Evolutionary conservation across 2,797 vertebrate species (phyloP).

Genomic region (Myripristis jacobus): DNA sequence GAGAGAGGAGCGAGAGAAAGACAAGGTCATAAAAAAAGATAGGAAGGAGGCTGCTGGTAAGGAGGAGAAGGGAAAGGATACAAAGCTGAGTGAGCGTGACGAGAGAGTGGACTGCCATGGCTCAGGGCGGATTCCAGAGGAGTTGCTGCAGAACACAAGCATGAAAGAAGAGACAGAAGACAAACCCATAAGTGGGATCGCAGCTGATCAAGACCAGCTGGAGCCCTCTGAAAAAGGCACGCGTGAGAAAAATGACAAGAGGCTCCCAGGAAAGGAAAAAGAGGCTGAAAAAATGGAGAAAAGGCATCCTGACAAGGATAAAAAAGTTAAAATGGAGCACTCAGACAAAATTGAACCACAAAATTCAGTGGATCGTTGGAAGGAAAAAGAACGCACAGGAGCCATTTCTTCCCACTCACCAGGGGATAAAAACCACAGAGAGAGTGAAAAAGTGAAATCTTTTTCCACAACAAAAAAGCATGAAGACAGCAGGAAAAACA

Average conservation of each 20-base stretch:
- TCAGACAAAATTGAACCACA: constrained; percentile 88
- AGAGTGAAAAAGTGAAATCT: constrained; percentile 91
- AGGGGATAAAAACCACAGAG: constrained; percentile 91
- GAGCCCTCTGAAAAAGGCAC: constrained; percentile 89
- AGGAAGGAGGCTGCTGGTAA: constrained; percentile 86
- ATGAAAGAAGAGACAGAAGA: constrained; percentile 89
- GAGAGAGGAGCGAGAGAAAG: constrained; percentile 92
- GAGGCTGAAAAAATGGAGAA: constrained; percentile 92
- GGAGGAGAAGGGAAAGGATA: constrained; percentile 90
- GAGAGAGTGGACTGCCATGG: constrained; percentile 76
- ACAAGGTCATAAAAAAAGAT: constrained; percentile 88
- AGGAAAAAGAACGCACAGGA: constrained; percentile 85
- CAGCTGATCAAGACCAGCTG: constrained; percentile 86
- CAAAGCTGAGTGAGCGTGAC: constrained; percentile 80
- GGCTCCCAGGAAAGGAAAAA: constrained; percentile 88
- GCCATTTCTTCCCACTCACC: constrained; percentile 78
- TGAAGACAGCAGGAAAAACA: constrained; percentile 92
- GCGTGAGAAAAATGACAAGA: constrained; percentile 91
- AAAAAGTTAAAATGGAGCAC: constrained; percentile 90
- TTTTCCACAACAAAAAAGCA: constrained; percentile 84
- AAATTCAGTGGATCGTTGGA: constrained; percentile 88
- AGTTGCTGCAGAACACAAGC: constrained; percentile 71
- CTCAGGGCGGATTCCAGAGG: constrained; percentile 79
- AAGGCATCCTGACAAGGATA: constrained; percentile 93
- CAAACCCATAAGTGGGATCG: constrained; percentile 80